phyloP scores from a whole-genome alignment of 2,797 vertebrate genomes.

The Anas acuta region DNA sequence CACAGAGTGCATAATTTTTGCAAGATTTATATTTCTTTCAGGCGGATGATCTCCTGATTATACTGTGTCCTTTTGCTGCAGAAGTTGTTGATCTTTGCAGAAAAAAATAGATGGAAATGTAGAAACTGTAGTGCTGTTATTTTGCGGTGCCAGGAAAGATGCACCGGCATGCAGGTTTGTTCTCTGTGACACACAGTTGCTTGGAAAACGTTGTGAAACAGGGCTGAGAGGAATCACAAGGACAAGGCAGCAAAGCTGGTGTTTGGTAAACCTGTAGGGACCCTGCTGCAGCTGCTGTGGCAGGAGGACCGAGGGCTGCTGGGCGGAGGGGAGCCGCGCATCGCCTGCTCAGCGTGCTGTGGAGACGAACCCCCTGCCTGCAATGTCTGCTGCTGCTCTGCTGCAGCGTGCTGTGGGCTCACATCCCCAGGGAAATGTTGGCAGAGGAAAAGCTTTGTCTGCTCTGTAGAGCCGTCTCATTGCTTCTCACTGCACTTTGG shows the following conservation, averaged over 20 bases:
- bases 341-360: fast-evolving
- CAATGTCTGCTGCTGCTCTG: background rate
- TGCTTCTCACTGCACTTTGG: background rate
- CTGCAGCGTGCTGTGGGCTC: background rate
- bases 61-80: slow-evolving; percentile 24
- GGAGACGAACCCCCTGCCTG: too few species aligned
- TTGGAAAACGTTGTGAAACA: slow-evolving; percentile 46
- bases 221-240: slow-evolving; percentile 4
- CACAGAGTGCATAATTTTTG: slow-evolving; percentile 9
- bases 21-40: slow-evolving; percentile 35
- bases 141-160: slow-evolving; percentile 41
- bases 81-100: slow-evolving; percentile 43
- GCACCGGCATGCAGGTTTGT: slow-evolving; percentile 37
- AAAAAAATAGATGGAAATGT: background rate
- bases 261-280: background rate
- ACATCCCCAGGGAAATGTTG: background rate
- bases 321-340: background rate
- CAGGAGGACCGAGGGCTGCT: background rate
- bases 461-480: background rate
- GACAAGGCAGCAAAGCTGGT: background rate
- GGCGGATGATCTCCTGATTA: slow-evolving; percentile 48
- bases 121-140: background rate
- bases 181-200: slow-evolving; percentile 42
- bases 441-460: background rate
- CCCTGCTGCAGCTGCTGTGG: background rate